phyloP scores from a whole-genome alignment of 2,113 vertebrate genomes.

The Seriola quinqueradiata region DNA sequence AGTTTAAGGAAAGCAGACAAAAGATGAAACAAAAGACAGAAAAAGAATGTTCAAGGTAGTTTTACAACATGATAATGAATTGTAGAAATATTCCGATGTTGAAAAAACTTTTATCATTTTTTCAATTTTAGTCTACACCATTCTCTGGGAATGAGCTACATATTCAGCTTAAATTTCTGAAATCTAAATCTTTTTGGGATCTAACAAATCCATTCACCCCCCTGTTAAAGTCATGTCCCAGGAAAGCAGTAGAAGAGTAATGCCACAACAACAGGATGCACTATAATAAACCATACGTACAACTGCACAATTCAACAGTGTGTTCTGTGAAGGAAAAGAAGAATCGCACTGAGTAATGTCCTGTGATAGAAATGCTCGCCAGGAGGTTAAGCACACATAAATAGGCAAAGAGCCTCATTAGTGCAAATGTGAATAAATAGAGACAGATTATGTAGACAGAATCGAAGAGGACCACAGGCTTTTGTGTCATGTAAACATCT shows the following conservation, averaged over 20 bases:
- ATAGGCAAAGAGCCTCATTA: constrained; percentile 47
- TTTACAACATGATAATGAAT: no score
- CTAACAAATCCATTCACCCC: constrained; percentile 24
- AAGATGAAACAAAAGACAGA: neutral
- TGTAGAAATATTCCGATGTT: no score
- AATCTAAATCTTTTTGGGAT: neutral
- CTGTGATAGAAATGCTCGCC: constrained; percentile 9
- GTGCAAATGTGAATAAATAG: constrained; percentile 56
- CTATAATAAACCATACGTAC: constrained; percentile 10
- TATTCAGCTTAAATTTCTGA: neutral
- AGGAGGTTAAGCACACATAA: constrained; percentile 56
- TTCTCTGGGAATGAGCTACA: neutral
- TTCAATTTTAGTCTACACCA: no score
- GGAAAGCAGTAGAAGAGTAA: constrained; percentile 28
- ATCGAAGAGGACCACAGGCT: constrained; percentile 3
- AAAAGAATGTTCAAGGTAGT: no score
- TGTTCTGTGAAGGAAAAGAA: constrained; percentile 15
- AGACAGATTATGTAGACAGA: constrained; percentile 40
- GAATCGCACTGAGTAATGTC: constrained; percentile 25
- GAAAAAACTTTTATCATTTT: no score
- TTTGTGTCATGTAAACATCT: constrained; percentile 47
- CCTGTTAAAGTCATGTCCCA: constrained; percentile 51
- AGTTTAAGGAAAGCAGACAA: neutral
- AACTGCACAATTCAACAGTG: neutral
- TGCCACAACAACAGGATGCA: neutral